Base-by-base conservation (phyloP, 2,113 vertebrate genomes). In the Nibea coibor region DNA sequence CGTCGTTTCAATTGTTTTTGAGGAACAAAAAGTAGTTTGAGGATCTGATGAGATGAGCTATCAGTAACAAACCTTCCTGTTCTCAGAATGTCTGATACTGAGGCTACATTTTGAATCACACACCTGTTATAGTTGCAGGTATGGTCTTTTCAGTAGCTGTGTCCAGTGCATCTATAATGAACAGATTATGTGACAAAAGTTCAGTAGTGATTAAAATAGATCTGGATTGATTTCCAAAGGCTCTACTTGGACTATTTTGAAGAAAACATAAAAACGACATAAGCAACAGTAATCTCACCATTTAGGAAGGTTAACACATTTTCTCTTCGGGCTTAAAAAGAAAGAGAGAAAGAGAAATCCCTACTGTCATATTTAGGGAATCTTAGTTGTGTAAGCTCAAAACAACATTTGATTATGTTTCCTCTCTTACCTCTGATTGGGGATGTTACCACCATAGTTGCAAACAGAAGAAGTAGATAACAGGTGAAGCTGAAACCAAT, bases 351-450 rank as follows among this genome's bases (percentile, higher is more conserved):
- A 43, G 19, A 12, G 9, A 73, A 3, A 72, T 61, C 0, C 5
- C 15, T 1, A 4, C 2, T 24, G 11, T 11, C n/a, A 4, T 45
- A 8, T 72, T 58, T 4, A 61, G 42, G 42, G 31, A 19, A 68
- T 57, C 4, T n/a, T 22, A 39, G 16, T 24, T 19, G 4, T 35
- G 2, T 45, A 50, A 35, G 0, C 2, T 42, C 26, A 67, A 45
- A 65, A 28, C 0, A 65, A 16, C 3, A 42, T 20, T 20, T 3
- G 2, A 19, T 39, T 3, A 8, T 57, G 28, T 65, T 24, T 43
- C 22, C 20, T 66, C 26, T 45, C 8, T 14, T 87, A 95, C 95
- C 93, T 93, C 77, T 91, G 39, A 91, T 48, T 61, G 89, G 75
- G 43, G 86, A 84, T 63, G 92, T 83, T 64, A 50, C 57, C 24